Base-by-base conservation (phyloP, 2,888 invertebrate species). In the Deilephila porcellus region DNA sequence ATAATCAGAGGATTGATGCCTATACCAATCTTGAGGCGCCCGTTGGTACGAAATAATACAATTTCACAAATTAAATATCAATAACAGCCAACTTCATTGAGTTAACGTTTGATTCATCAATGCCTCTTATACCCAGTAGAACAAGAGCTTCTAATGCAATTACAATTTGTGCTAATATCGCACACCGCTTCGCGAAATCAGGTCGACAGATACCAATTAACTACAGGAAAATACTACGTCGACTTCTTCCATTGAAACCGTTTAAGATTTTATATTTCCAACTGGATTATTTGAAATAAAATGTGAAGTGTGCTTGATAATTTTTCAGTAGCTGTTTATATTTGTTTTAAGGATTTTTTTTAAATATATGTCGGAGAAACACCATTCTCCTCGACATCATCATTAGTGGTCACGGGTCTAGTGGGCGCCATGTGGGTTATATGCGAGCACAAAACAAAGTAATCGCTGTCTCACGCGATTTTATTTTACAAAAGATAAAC, bases 211-310 rank as follows among this genome's bases (percentile, higher is more conserved):
- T 64, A n/a, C 37, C 64, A 64, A 64, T 64, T 20, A 64, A 20
- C 63, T 34, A 32, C 37, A 45, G 37, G 37, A 64, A 64, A 64
- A 64, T 64, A 64, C 64, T 37, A 7, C 32, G 19, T 32, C 32
- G 29, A 17, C 11, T 19, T 37, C 20, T 45, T 11, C 45, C 37
- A 64, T 64, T 45, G 20, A 14, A 37, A 45, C 20, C 64, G 8
- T 20, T 64, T 64, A 45, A 64, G 20, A 64, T 45, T 64, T 64
- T 64, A 64, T 64, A 64, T 64, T 64, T 25, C 20, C 37, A 64
- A 64, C 45, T 64, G 74, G 75, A 79, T 78, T 64, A 64, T 64
- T 20, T 64, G 20, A 45, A 64, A 45, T 45, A 17, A 25, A 60
- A 60, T 20, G 60, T 17, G 17, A 60, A 60, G 60, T 29, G 60